Evolutionary conservation across 1,140 invertebrate species (phyloP).

Genomic region (Polypedilum pembai): DNA sequence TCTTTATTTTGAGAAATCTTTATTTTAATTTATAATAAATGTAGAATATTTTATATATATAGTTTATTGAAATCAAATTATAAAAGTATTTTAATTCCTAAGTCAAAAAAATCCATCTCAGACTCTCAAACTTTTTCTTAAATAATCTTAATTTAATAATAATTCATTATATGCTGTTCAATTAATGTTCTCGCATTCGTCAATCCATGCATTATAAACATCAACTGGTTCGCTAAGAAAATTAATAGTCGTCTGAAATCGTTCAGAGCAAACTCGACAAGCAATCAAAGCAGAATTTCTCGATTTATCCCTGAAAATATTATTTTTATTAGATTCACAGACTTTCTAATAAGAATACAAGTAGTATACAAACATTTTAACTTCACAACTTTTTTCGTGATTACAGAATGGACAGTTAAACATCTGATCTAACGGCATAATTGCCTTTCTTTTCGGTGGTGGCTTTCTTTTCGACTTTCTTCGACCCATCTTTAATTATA

Average conservation of each 20-base stretch:
- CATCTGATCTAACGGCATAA: conserved; percentile 87
- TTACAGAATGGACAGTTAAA: conserved; percentile 99
- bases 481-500: conserved; percentile 67
- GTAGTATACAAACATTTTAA: conserved; percentile 70
- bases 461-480: conserved; percentile 96
- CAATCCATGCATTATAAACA: conserved; percentile 99
- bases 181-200: conserved; percentile 77
- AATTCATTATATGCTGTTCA: not conserved
- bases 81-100: too few species aligned
- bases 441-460: conserved; percentile 87
- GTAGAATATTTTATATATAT: not conserved
- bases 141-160: too few species aligned
- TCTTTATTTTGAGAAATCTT: not conserved
- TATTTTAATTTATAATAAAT: not conserved
- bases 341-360: too few species aligned
- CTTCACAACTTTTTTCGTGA: conserved; percentile 98
- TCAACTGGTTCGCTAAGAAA: conserved; percentile 95
- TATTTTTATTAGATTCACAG: too few species aligned
- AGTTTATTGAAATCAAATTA: not conserved
- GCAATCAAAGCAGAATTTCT: conserved; percentile 87
- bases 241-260: conserved; percentile 95
- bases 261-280: conserved; percentile 91
- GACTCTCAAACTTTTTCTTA: too few species aligned
- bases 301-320: conserved; percentile 77
- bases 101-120: too few species aligned